Conservation (phyloP, 2,113 vertebrate species). For the Lycocorax pyrrhopterus region DNA sequence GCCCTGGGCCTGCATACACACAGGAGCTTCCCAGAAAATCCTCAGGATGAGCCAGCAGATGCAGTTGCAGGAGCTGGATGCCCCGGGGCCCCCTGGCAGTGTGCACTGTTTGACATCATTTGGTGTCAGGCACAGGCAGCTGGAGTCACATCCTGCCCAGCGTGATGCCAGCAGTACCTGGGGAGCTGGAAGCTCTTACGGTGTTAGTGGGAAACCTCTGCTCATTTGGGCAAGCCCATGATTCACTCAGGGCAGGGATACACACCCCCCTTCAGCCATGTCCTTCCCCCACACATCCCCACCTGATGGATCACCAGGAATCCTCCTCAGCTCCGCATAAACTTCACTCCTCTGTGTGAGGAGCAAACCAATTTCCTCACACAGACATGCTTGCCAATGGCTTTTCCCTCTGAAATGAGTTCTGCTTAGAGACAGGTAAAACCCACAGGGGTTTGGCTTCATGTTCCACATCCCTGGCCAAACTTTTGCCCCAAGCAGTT, state of each 20-base stretch:
- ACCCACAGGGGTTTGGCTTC: not conserved
- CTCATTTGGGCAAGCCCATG: not conserved
- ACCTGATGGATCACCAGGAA: rapidly evolving
- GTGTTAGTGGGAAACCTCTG: not conserved
- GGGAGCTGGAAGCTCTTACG: not conserved
- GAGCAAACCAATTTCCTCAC: not conserved
- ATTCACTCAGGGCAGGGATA: not conserved
- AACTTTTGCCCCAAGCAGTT: not conserved
- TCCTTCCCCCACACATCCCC: not conserved
- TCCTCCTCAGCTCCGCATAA: not conserved
- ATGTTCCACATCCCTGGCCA: rapidly evolving
- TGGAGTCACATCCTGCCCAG: not conserved
- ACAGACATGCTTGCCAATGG: rapidly evolving
- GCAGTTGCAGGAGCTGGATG: not conserved
- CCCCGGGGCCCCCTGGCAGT: not conserved
- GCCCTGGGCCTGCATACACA: not conserved
- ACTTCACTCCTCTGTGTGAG: not conserved
- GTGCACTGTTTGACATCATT: rapidly evolving
- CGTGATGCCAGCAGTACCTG: rapidly evolving
- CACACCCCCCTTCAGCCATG: not conserved
- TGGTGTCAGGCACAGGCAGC: not conserved
- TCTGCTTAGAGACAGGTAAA: not conserved
- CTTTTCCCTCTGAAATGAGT: not conserved
- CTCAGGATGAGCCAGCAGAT: not conserved
- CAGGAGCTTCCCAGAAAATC: not conserved